Evolutionary conservation across 2,797 vertebrate genomes (phyloP).

Genomic region (Chanos chanos): DNA sequence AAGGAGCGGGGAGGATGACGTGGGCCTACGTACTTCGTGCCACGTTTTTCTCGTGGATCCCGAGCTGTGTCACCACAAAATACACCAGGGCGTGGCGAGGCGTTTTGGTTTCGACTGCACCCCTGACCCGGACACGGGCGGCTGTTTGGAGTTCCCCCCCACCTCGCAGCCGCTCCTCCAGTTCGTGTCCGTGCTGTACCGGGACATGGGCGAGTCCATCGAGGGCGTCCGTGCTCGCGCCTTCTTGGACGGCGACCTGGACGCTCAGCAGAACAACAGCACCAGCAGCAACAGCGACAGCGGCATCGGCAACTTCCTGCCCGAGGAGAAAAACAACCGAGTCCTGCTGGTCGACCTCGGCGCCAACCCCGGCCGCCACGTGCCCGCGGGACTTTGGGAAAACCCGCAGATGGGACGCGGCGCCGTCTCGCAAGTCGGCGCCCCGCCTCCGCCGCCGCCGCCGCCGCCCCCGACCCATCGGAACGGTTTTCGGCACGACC

Average conservation of each 20-base stretch:
- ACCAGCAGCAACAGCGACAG: conserved; percentile 98
- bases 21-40: conserved; percentile 88
- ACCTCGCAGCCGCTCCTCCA: conserved; percentile 93
- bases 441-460: conserved; percentile 49
- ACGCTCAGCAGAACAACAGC: conserved; percentile 86
- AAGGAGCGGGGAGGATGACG: conserved; percentile 73
- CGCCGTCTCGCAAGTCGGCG: conserved; percentile 52
- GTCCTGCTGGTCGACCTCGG: conserved; percentile 93
- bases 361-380: conserved; percentile 73
- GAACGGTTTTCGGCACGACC: conserved; percentile 82
- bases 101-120: conserved; percentile 93
- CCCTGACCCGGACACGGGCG: conserved; percentile 89
- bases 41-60: conserved; percentile 98
- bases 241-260: conserved; percentile 77
- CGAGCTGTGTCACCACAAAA: conserved; percentile 90
- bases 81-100: conserved; percentile 84
- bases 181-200: conserved; percentile 92
- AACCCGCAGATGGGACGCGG: conserved; percentile 66
- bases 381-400: conserved; percentile 77
- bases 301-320: conserved; percentile 91
- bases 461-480: conserved; percentile 61
- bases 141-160: conserved; percentile 92
- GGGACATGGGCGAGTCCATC: conserved; percentile 95
- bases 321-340: conserved; percentile 88
- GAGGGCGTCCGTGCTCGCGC: conserved; percentile 91